Evolutionary conservation across 2,113 vertebrate species (phyloP), one percentile per base, ranked within the genome.

Genomic region (Galbula dea): DNA sequence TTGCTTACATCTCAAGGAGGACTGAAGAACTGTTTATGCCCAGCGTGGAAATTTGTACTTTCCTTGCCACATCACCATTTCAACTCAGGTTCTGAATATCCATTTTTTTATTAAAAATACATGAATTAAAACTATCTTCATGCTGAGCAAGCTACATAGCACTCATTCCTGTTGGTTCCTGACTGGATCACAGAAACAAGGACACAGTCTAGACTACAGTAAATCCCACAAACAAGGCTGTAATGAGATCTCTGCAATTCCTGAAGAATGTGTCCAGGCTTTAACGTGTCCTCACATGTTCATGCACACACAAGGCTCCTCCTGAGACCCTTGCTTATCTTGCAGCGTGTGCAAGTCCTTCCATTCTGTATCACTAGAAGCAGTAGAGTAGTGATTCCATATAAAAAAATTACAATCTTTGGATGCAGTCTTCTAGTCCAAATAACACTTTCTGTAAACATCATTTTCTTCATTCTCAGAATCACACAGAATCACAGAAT

Each of bases 231-330:
- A 41, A 52, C 10, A 26, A 29, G 18, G 62, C n/a, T 62, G 41
- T 27, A 71, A 17, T 1, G 9, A 10, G 19, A 66, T 51, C 16
- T 41, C 55, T 27, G 32, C 23, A 39, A 15, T 17, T 69, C 21
- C 67, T 26, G 27, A 24, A 12, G 49, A 54, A 45, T 34, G 23
- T 34, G 54, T 27, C 61, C 34, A 32, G 32, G 6, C n/a, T n/a
- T n/a, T n/a, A n/a, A n/a, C 17, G 37, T 0, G 0, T 34, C 49
- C 37, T 43, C 0, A 0, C 32, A 59, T 34, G 46, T 39, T 20
- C 65, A 57, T 0, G 0, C 16, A 16, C 7, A 11, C 34, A 54
- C 34, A 37, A 65, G 46, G 51, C 36, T 87, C 46, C 15, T 20
- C 29, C 36, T 6, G 16, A 83, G 36, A 55, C 13, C 7, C 27